Base-by-base conservation (phyloP, 2,113 vertebrate species). In the Anguilla japonica region DNA sequence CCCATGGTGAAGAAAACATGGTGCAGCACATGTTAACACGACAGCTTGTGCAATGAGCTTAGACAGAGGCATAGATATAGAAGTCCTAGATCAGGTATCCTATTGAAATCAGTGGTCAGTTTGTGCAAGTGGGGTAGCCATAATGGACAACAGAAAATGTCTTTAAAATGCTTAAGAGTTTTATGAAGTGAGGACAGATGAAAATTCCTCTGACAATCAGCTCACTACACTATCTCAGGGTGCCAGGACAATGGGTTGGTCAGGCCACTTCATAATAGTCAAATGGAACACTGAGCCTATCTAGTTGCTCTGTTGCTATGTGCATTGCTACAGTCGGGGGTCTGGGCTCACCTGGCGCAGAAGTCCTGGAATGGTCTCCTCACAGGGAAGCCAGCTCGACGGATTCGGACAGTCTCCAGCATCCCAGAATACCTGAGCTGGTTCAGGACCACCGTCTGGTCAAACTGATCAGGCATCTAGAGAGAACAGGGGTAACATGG, bases 341-440 rank as follows among this genome's bases (percentile, higher is more conserved):
- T 41, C 46, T n/a, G 8, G 0, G 34, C 91, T 94, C 91, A 98
- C 98, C 98, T 97, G 93, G 92, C 93, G 90, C 96, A 98, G 92
- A 99, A 99, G 87, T 99, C 98, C 56, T 97, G 97, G 87, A 99
- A 97, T 0, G 95, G 94, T 86, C 97, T 97, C 20, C 98, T 93
- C 84, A 99, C 93, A 0, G 98, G 98, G 89, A 98, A 99, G 0
- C 98, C 98, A 0, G 96, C 96, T 87, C 96, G 96, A 4, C 98
- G 96, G 79, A 99, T 99, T 91, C 97, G 95, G 43, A 99, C 98
- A 0, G 98, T 99, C 92, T 99, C 98, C 93, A 99, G 56, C 98
- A 99, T 99, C 84, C 98, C 98, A 0, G 98, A 99, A 90, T 99
- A 99, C 26, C 96, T 94, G 92, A 99, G 96, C 95, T 99, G 98